phyloP scores from a whole-genome alignment of 2,888 invertebrate species.

The Nomada flava region DNA sequence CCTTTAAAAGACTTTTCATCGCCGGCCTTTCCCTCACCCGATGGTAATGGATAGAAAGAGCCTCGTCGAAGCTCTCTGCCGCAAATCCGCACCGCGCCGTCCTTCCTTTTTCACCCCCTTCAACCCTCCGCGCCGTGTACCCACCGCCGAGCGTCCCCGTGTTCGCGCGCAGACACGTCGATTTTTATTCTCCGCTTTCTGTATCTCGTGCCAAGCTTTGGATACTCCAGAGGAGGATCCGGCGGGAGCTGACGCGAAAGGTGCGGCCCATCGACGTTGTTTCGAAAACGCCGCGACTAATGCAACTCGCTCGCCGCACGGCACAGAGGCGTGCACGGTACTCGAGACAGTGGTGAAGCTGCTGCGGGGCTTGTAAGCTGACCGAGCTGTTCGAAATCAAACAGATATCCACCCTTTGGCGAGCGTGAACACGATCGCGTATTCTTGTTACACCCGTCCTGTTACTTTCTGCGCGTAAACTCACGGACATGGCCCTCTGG shows the following conservation, averaged over 20 bases:
- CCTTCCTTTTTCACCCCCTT: slow-evolving; percentile 14
- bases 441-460: slow-evolving; percentile 62
- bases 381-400: slow-evolving; percentile 39
- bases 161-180: slow-evolving; percentile 61
- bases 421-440: slow-evolving; percentile 36
- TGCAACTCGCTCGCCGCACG: slow-evolving; percentile 14
- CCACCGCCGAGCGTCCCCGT: slow-evolving; percentile 11
- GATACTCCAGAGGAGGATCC: slow-evolving; percentile 53
- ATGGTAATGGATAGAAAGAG: slow-evolving; percentile 70
- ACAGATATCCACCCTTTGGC: slow-evolving; percentile 41
- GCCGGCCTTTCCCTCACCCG: slow-evolving; percentile 51
- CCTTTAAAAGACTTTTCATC: slow-evolving; percentile 67
- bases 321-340: slow-evolving; percentile 15
- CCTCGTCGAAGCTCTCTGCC: slow-evolving; percentile 65
- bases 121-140: slow-evolving; percentile 36
- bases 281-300: slow-evolving; percentile 27
- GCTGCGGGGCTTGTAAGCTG: slow-evolving; percentile 16
- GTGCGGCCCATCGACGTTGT: slow-evolving; percentile 13
- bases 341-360: slow-evolving; percentile 42
- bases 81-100: slow-evolving; percentile 60
- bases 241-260: slow-evolving; percentile 67
- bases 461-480: slow-evolving; percentile 56
- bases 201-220: slow-evolving; percentile 61
- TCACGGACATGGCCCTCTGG: slow-evolving; percentile 16
- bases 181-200: slow-evolving; percentile 69